Conservation (phyloP, 2,888 invertebrate genomes). For the Drosophila maculinotata region DNA sequence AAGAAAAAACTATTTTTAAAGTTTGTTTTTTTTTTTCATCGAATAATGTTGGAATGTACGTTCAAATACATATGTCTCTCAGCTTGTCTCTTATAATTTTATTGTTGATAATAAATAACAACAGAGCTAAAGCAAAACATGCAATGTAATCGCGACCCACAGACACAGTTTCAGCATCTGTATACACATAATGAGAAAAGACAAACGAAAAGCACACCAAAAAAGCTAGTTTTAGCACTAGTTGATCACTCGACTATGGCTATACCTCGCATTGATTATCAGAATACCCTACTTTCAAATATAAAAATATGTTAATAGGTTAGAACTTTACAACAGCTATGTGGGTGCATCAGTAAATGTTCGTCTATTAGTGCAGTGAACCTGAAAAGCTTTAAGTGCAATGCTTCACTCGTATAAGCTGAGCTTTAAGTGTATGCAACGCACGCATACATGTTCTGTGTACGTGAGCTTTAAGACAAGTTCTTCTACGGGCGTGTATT, state of each 20-base stretch:
- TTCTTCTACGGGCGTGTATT: neutral
- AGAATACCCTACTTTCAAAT: neutral
- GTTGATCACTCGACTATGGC: constrained; percentile 15
- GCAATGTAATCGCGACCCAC: constrained; percentile 53
- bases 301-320: too few species aligned
- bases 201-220: constrained; percentile 18
- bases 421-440: too few species aligned
- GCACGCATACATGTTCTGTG: neutral
- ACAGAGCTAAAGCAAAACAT: too few species aligned
- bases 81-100: constrained; percentile 4
- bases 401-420: too few species aligned
- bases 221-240: constrained; percentile 9
- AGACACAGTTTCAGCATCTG: constrained; percentile 42
- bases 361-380: constrained; percentile 4
- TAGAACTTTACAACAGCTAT: too few species aligned
- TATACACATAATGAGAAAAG: constrained; percentile 6
- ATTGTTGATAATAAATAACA: constrained; percentile 10
- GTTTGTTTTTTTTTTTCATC: too few species aligned
- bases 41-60: too few species aligned
- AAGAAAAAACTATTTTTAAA: too few species aligned
- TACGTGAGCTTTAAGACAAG: neutral
- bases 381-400: neutral
- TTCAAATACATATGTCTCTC: neutral
- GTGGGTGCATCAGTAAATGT: neutral
- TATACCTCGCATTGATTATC: neutral